phyloP scores from a whole-genome alignment of 2,888 invertebrate genomes.

The Andrena trimmerana region DNA sequence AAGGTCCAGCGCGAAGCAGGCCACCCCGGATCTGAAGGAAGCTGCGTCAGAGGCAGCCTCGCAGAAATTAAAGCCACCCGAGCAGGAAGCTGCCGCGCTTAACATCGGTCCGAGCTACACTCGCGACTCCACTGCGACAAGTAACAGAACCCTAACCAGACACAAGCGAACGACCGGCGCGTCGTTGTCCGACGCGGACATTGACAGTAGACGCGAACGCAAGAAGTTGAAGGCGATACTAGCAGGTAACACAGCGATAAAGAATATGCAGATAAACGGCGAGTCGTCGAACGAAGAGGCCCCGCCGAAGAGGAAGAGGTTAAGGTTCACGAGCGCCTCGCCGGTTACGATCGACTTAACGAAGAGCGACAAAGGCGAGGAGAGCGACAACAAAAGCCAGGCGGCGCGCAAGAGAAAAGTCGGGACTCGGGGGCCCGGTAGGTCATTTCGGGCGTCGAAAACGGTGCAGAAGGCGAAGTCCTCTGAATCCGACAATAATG shows the following conservation, averaged over 20 bases:
- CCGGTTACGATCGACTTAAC: not conserved
- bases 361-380: not conserved
- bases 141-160: not conserved
- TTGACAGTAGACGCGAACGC: slow-evolving; percentile 19
- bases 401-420: not conserved
- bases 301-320: not conserved
- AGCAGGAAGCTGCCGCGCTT: not conserved
- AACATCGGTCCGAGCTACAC: not conserved
- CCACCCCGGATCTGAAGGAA: not conserved
- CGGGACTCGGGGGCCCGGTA: not conserved
- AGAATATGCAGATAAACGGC: slow-evolving; percentile 7
- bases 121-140: not conserved
- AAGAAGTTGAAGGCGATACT: slow-evolving; percentile 33
- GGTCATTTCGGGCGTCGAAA: too few species aligned
- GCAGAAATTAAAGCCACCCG: not conserved
- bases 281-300: slow-evolving; percentile 34
- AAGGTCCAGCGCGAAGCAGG: not conserved
- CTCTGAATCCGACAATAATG: not conserved
- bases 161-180: not conserved
- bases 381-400: too few species aligned
- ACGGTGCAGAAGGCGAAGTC: not conserved
- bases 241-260: not conserved
- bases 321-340: not conserved
- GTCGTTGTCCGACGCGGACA: slow-evolving; percentile 44
- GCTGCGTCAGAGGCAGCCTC: not conserved